A percentile compares a stretch with the other conserved stretches of the same genome.
Conservation (phyloP, 2,113 vertebrate genomes). For the Pseudolaguvia tuberculata region DNA sequence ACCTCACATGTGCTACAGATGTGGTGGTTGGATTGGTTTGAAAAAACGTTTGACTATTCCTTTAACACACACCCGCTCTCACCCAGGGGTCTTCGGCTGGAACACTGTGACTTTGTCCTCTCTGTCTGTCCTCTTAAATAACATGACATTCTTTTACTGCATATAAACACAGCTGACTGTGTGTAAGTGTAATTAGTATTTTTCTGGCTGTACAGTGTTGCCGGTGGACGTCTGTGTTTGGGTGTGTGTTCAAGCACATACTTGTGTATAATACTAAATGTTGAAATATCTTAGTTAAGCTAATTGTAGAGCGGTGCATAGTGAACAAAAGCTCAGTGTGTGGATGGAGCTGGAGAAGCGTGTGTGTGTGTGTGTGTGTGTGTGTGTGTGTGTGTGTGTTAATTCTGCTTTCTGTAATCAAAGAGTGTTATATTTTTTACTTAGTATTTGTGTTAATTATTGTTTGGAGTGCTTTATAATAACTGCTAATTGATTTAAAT, state of each 20-base stretch:
- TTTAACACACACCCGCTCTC: constrained; percentile 7
- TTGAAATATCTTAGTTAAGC: neutral
- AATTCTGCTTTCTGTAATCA: constrained; percentile 18
- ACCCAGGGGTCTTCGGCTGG: neutral
- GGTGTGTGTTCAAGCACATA: neutral
- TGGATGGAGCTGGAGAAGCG: neutral
- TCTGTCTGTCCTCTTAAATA: constrained; percentile 40
- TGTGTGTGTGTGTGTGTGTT: neutral
- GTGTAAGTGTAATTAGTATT: constrained; percentile 39
- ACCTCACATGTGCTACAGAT: constrained; percentile 7
- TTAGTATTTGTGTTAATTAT: constrained; percentile 17
- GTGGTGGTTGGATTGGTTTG: neutral
- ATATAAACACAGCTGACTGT: constrained; percentile 45
- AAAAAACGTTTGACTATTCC: constrained; percentile 10
- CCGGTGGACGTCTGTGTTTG: neutral
- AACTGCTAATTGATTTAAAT: constrained; percentile 9
- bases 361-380: too few relatives aligned
- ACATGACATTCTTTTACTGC: constrained; percentile 41
- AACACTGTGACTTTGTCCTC: constrained; percentile 37
- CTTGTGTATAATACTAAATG: constrained; percentile 3
- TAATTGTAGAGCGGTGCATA: neutral
- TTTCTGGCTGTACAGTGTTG: constrained; percentile 28
- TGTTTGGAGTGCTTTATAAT: constrained; percentile 21
- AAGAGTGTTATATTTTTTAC: constrained; percentile 19
- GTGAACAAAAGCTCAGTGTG: constrained; percentile 25